Evolutionary conservation across 2,113 vertebrate genomes (phyloP), one percentile per base, ranked within the genome.

Genomic region (Dendrocopos noguchii): DNA sequence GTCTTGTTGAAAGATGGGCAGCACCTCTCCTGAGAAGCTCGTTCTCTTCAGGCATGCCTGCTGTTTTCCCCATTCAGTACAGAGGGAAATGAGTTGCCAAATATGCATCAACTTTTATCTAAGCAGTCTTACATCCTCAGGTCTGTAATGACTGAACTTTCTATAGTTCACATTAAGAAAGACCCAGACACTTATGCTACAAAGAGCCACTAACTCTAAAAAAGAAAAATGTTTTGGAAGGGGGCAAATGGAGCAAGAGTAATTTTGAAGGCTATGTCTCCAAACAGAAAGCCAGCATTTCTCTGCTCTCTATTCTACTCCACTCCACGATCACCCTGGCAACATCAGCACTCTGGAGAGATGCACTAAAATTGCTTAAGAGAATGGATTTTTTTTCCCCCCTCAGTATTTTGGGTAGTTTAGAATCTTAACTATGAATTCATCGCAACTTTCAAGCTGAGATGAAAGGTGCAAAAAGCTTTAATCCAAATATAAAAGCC

Each of bases 151-250:
- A 52, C 53, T 74, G 64, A 67, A 47, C n/a, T 80, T 80, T 84
- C 64, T 63, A 39, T 2, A 47, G 46, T 9, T 90, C 36, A 18
- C 0, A 0, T 34, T 56, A 74, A 59, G 28, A 63, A 31, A 72
- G 55, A 65, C 39, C 59, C 22, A 52, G 64, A n/a, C 4, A 18
- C 5, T 10, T 5, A 31, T 1, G 2, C n/a, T 22, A 42, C 4
- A n/a, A 71, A 78, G 31, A 84, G 4, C 15, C 50, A 52, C 50
- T 13, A 7, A 52, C 12, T 52, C 50, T 25, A 25, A 52, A 20
- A 50, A 50, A 52, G 7, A 24, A 52, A 52, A 52, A 52, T 25
- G 50, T 52, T 52, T 25, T 52, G 50, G 50, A 24, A 24, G 50
- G 50, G 22, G 22, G 12, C 22, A 52, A 52, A 52, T 52, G 50